Evolutionary conservation across 1,140 invertebrate species (phyloP), one percentile per base, ranked within the genome.

Genomic region (Megalopta genalis): DNA sequence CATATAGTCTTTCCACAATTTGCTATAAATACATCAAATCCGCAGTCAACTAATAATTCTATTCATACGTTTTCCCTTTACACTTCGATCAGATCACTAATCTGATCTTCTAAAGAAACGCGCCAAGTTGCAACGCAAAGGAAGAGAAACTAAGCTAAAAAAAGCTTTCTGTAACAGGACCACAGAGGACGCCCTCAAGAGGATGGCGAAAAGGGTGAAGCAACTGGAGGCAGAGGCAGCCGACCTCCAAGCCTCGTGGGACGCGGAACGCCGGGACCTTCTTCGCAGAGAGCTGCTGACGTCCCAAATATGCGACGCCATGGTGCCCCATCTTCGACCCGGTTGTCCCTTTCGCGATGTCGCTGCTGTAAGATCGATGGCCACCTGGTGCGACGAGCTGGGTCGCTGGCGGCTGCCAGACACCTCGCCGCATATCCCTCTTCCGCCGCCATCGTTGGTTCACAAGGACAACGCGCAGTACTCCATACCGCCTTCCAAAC

Each of bases 161-260:
- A 46, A 46, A 1, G 16, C 16, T 21, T 21, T 60, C 1, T 5
- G 12, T 18, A 37, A 39, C 16, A 87, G 90, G 60, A 92, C 92
- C 0, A 93, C 92, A 2, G 92, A 93, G 69, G 92, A 93, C 9
- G 92, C 92, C 14, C 57, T 93, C 12, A 93, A 93, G 62, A 87
- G 88, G 39, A 93, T 92, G 92, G 91, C 90, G 1, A 92, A 89
- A 42, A 89, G 86, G 46, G 90, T 89, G 2, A 91, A 90, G 66
- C 92, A 93, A 74, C 75, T 93, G 2, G 92, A 93, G 78, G 87
- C 87, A 18, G 92, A 93, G 73, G 91, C 91, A 9, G 87, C 87
- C 0, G 92, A 93, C 76, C 88, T 93, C 3, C 92, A 93, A 85
- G 92, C 92, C 54, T 92, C 90, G 23, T 93, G 92, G 92, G 92